Percentiles rank a stretch among this genome's conserved stretches.
Evolutionary conservation across 2,797 vertebrate species (phyloP).

Genomic region (Paratrypauchen microcephalus): DNA sequence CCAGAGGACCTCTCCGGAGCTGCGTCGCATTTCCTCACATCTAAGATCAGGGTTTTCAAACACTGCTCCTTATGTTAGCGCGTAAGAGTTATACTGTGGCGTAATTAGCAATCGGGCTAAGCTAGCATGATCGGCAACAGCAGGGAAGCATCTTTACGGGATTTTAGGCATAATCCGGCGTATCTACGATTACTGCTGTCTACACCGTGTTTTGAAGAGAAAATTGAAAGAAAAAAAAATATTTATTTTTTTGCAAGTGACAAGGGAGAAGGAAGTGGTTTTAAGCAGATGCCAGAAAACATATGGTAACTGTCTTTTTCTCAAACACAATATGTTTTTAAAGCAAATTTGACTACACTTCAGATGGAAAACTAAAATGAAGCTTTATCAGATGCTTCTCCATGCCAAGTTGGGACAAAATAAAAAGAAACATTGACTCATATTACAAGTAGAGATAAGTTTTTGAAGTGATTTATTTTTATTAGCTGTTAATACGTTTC

Average conservation of each 20-base stretch:
- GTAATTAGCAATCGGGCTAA: constrained; percentile 57
- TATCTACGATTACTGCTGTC: constrained; percentile 53
- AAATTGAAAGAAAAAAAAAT: constrained; percentile 52
- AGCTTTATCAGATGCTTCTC: background rate
- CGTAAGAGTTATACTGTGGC: constrained; percentile 10
- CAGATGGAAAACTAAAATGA: background rate
- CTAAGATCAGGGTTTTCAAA: background rate
- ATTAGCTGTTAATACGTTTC: no score
- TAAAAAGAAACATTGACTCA: no score
- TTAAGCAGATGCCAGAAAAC: constrained; percentile 19
- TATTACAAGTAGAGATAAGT: no score
- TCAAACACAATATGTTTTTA: background rate
- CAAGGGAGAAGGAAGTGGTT: constrained; percentile 12
- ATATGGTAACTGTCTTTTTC: constrained; percentile 3
- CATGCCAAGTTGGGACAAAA: background rate
- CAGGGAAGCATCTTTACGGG: constrained; percentile 57
- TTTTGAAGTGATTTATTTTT: no score
- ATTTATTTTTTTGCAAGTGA: constrained; percentile 43
- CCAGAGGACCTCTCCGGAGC: constrained; percentile 2
- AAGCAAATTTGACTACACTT: background rate
- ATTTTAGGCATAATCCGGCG: constrained; percentile 71
- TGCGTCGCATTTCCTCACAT: constrained; percentile 4
- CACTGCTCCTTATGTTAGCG: background rate
- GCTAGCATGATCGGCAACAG: constrained; percentile 48
- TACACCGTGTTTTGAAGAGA: constrained; percentile 68